Percentiles rank a stretch among this genome's conserved stretches.
phyloP scores from a whole-genome alignment of 2,888 invertebrate genomes.

The Pachycephus smyrnensis region DNA sequence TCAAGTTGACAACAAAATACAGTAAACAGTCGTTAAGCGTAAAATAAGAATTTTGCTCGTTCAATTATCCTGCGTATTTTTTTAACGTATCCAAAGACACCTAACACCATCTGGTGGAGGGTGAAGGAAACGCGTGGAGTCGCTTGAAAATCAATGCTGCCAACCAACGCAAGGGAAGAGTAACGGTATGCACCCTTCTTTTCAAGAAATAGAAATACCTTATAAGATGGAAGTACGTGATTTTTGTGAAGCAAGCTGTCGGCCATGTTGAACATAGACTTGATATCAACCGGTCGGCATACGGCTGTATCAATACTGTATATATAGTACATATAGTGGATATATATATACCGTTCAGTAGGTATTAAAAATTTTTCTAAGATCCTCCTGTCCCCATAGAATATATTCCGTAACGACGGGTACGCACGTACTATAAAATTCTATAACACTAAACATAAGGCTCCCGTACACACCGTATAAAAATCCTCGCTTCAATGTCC shows the following conservation, averaged over 20 bases:
- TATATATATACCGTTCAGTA: too few species aligned
- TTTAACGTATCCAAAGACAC: slow-evolving; percentile 19
- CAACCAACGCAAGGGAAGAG: not conserved
- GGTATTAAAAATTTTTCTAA: too few species aligned
- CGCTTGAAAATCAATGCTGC: slow-evolving; percentile 42
- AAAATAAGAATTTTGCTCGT: not conserved
- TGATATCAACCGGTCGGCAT: too few species aligned
- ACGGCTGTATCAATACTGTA: too few species aligned
- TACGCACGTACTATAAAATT: not conserved
- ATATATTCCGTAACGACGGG: not conserved
- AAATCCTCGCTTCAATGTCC: not conserved
- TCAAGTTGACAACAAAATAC: not conserved
- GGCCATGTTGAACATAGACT: not conserved
- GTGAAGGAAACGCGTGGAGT: slow-evolving; percentile 28
- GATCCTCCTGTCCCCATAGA: too few species aligned
- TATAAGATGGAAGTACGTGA: not conserved
- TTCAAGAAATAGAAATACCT: not conserved
- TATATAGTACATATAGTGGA: too few species aligned
- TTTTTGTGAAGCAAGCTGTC: not conserved
- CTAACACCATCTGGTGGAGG: slow-evolving; percentile 42
- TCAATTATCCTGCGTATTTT: not conserved
- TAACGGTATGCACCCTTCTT: not conserved
- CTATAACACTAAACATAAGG: not conserved
- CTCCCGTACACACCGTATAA: not conserved
- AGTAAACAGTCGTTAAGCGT: not conserved